These are phyloP conservation scores for Oxygymnocypris stewartii DNA, from an alignment of 2,113 vertebrate genomes.

Conservation along the genomic window DNA sequence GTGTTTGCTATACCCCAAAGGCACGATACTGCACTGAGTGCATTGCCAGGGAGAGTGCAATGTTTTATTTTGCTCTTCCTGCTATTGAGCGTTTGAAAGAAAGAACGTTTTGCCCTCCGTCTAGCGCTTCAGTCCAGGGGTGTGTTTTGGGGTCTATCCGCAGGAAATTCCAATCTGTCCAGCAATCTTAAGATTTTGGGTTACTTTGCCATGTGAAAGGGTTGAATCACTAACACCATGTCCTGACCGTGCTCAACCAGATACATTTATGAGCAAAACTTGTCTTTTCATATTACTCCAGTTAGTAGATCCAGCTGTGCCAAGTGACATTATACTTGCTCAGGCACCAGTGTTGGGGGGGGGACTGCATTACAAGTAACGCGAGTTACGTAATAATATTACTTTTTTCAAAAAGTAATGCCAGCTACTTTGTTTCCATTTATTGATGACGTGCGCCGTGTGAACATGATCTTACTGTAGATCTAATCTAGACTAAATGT, in stretches of 20 bases:
- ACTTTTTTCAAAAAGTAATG: too few species aligned
- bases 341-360: too few species aligned
- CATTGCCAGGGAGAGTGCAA: background rate
- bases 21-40: constrained; percentile 52
- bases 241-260: too few species aligned
- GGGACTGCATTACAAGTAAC: too few species aligned
- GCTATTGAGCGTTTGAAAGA: constrained; percentile 58
- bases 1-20: constrained; percentile 28
- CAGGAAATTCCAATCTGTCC: constrained; percentile 16
- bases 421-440: too few species aligned
- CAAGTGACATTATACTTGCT: background rate
- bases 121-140: background rate
- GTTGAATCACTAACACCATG: background rate
- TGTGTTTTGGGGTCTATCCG: background rate
- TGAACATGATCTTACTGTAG: too few species aligned
- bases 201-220: background rate
- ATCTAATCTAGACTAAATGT: too few species aligned
- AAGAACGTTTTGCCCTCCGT: constrained; percentile 30
- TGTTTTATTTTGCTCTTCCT: constrained; percentile 65
- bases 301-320: background rate
- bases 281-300: background rate
- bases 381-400: too few species aligned
- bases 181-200: background rate
- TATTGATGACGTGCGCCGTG: too few species aligned
- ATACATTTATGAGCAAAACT: background rate